These are phyloP conservation scores for roundworm (Caenorhabditis elegans) DNA, from an alignment of 1,140 invertebrate species.

Conservation along the genomic window WBcel235 BX284603.4:6302001-6302500, in stretches of 20 bases:
- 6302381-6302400: background rate
- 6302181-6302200: background rate
- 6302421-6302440: background rate
- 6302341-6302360: background rate
- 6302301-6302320: background rate
- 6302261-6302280: background rate
- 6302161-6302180: background rate
- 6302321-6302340: background rate
- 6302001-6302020: no score
- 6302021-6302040: no score
- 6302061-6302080: background rate
- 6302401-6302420: background rate
- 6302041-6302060: no score
- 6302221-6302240: conserved; percentile 12
- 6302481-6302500: background rate
- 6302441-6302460: conserved; percentile 6
- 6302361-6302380: background rate
- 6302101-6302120: background rate
- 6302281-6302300: background rate
- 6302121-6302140: background rate
- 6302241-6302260: background rate
- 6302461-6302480: conserved; percentile 16
- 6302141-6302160: conserved; percentile 2
- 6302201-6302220: background rate
- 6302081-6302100: background rate